Evolutionary conservation across 2,797 vertebrate species (phyloP), one percentile per base, ranked within the genome.

Genomic region (Loris lydekkerianus): DNA sequence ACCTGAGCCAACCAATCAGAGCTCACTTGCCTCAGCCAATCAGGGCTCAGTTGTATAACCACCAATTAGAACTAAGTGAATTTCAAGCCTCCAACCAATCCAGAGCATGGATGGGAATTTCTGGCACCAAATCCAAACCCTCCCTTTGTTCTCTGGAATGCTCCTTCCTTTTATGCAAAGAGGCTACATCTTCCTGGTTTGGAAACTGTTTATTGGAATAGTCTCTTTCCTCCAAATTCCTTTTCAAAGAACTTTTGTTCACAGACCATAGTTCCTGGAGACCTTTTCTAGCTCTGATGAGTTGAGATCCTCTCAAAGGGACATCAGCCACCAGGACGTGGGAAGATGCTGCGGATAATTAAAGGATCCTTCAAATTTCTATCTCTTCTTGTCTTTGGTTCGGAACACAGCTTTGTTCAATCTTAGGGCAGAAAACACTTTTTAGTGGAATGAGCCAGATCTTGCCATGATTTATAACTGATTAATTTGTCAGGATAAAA

Each of bases 371-470:
- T 91, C 56, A 63, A 34, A 69, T 78, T 84, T 85, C 65, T 60
- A 29, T 82, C 27, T 94, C 61, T 92, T 93, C 72, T n/a, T 76
- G 63, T 63, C 37, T 86, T 89, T 78, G 67, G 25, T 77, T 96
- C 58, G 65, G 83, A 85, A 46, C 15, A 76, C 70, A 87, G 25
- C 76, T 94, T 82, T 87, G 86, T 73, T 95, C 21, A 67, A 31
- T 88, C 69, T 93, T 83, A 23, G 13, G 40, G 73, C 13, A 83
- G n/a, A 87, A 86, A 95, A 63, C 18, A 53, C 58, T 75, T 95
- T 93, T 82, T 43, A 29, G 15, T 90, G 60, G 95, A 85, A 88
- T 31, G 15, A 96, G 86, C 43, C 67, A 43, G 31, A 18, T 92
- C 60, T 96, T 89, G 70, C 11, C 77, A 85, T 49, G n/a, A 88